Evolutionary conservation across 2,888 invertebrate genomes (phyloP).

Genomic region (Stictocephala bisonia): DNA sequence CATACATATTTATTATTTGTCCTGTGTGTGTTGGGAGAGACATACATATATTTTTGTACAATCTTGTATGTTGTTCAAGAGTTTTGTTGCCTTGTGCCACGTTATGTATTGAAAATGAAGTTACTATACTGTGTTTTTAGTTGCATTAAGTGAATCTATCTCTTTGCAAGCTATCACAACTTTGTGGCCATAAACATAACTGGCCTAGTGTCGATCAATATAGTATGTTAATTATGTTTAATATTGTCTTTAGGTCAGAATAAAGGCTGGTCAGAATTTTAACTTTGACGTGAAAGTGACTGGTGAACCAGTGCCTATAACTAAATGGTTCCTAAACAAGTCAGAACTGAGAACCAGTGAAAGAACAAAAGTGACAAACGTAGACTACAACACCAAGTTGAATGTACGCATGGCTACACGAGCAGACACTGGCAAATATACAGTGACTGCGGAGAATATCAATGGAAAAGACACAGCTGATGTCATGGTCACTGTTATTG

Average conservation of each 20-base stretch:
- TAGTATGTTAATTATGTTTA: too few species aligned
- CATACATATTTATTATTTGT: too few species aligned
- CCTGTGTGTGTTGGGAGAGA: too few species aligned
- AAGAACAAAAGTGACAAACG: conserved; percentile 81
- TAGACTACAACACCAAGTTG: conserved; percentile 87
- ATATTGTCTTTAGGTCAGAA: conserved; percentile 68
- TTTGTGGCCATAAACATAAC: too few species aligned
- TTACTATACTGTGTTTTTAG: too few species aligned
- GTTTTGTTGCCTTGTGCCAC: too few species aligned
- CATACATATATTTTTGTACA: too few species aligned
- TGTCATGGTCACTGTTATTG: conserved; percentile 87
- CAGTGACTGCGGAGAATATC: conserved; percentile 90
- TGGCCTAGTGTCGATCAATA: too few species aligned
- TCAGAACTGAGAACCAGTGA: conserved; percentile 81
- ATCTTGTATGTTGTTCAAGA: too few species aligned
- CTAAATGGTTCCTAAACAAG: conserved; percentile 89
- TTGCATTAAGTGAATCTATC: too few species aligned
- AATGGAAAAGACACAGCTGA: conserved; percentile 96
- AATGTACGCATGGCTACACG: conserved; percentile 83
- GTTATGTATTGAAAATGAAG: too few species aligned
- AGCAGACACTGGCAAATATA: conserved; percentile 90
- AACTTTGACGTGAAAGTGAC: conserved; percentile 88
- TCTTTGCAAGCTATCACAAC: too few species aligned
- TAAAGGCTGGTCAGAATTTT: conserved; percentile 93
- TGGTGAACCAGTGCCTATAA: conserved; percentile 94